Conservation (phyloP, 2,113 vertebrate genomes). For the Sebastes fasciatus region DNA sequence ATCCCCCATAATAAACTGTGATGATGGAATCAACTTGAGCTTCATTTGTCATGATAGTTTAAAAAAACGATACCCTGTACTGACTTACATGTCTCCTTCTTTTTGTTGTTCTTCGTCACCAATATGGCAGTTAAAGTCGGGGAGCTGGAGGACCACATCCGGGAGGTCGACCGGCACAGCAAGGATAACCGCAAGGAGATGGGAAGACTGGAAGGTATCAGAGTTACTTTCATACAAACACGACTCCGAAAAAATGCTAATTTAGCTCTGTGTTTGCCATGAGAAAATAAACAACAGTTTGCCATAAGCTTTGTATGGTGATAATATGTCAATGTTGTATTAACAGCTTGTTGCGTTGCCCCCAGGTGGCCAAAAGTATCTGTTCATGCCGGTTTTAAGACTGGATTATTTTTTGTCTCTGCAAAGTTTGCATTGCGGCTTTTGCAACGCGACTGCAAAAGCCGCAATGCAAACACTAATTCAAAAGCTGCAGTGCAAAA, state of each 20-base stretch:
- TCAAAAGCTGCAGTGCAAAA: too few species aligned
- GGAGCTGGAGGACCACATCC: constrained; percentile 85
- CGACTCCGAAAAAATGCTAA: not conserved
- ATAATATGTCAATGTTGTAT: not conserved
- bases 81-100: not conserved
- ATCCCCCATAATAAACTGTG: not conserved
- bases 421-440: too few species aligned
- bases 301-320: not conserved
- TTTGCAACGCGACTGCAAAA: too few species aligned
- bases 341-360: not conserved
- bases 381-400: not conserved
- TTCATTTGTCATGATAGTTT: not conserved
- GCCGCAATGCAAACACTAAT: too few species aligned
- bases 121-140: constrained; percentile 69
- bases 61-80: not conserved
- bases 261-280: not conserved
- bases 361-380: not conserved
- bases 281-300: not conserved
- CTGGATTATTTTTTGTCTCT: not conserved
- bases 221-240: not conserved
- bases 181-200: constrained; percentile 87
- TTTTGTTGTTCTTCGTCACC: not conserved
- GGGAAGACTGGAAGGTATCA: constrained; percentile 87
- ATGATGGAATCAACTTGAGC: not conserved
- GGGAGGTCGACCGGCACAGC: constrained; percentile 84